A percentile compares a stretch with the other conserved stretches of the same genome.
phyloP scores from a whole-genome alignment of 2,113 vertebrate species.

The Lonchura striata region DNA sequence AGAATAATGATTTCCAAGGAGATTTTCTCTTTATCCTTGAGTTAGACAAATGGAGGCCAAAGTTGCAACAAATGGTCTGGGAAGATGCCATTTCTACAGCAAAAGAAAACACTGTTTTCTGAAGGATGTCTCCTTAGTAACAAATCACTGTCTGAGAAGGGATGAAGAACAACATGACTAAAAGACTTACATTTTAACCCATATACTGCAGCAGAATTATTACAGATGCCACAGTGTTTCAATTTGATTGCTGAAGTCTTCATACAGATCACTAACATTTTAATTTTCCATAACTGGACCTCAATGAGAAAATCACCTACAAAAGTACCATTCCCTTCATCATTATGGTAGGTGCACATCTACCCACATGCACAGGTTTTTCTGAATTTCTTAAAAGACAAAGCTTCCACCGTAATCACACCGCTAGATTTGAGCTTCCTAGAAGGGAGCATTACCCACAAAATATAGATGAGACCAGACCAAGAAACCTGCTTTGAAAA shows the following conservation, averaged over 20 bases:
- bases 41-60: background rate
- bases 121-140: background rate
- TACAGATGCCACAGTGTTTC: background rate
- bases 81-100: background rate
- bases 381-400: background rate
- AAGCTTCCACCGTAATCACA: background rate
- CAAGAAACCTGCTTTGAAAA: background rate
- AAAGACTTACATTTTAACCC: background rate
- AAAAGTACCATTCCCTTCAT: background rate
- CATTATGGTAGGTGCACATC: background rate
- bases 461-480: fast-evolving
- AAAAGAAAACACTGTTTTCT: background rate
- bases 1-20: background rate
- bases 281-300: background rate
- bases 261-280: background rate
- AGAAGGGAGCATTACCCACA: background rate
- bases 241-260: background rate
- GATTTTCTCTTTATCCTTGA: background rate
- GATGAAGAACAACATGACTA: background rate
- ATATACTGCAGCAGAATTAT: background rate
- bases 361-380: background rate
- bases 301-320: background rate
- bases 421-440: background rate
- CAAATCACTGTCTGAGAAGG: background rate
- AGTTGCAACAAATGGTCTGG: background rate